Percentiles rank a stretch among this genome's conserved stretches.
Conservation (phyloP, 2,797 vertebrate species). For the Rhodeus uyekii region DNA sequence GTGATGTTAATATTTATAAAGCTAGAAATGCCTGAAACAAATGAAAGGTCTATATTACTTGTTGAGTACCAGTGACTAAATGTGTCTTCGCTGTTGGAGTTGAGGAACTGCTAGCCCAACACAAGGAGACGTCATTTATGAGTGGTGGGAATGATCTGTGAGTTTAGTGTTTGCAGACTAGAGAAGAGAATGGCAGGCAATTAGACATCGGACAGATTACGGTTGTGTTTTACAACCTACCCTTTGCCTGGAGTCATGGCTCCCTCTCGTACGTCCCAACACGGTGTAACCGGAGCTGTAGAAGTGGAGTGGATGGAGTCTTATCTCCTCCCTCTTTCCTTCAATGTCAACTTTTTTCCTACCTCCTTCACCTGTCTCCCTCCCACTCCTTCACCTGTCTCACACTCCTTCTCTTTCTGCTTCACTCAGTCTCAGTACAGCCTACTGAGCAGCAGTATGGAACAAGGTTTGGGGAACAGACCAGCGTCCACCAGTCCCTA, state of each 20-base stretch:
- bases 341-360: conserved; percentile 53
- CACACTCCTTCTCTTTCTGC: conserved; percentile 51
- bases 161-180: conserved; percentile 8
- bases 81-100: too few species aligned
- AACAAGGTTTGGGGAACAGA: conserved; percentile 91
- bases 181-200: conserved; percentile 63
- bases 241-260: conserved; percentile 58
- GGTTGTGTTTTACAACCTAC: conserved; percentile 70
- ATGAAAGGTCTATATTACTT: not conserved
- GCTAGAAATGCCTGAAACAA: not conserved
- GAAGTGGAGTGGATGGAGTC: conserved; percentile 59
- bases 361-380: conserved; percentile 45
- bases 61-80: too few species aligned
- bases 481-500: conserved; percentile 93
- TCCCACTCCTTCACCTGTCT: conserved; percentile 48
- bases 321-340: conserved; percentile 51
- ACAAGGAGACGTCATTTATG: conserved; percentile 30
- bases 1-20: not conserved
- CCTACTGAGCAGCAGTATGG: conserved; percentile 98
- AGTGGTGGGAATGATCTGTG: conserved; percentile 16
- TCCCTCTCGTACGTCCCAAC: conserved; percentile 72
- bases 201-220: conserved; percentile 71
- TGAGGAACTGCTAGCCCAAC: not conserved
- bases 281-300: conserved; percentile 85
- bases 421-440: conserved; percentile 94